Conservation (phyloP, 2,113 vertebrate species). For the Apaloderma vittatum region DNA sequence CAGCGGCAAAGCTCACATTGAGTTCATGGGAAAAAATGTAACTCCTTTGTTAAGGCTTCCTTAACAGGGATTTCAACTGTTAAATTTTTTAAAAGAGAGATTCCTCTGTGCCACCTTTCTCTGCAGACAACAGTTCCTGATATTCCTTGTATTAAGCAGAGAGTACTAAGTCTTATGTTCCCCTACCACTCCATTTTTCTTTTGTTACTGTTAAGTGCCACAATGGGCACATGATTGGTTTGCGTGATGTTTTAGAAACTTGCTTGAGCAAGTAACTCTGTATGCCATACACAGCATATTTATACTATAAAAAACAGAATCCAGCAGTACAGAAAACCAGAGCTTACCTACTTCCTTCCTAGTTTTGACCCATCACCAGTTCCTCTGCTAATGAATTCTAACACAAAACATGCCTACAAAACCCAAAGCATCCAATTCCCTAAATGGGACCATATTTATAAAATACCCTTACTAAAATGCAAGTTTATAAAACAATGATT, state of each 20-base stretch:
- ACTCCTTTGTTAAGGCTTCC: background rate
- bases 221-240: background rate
- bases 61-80: background rate
- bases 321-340: background rate
- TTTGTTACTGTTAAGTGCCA: background rate
- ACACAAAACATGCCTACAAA: slow-evolving; percentile 20
- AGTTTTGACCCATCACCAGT: background rate
- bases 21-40: background rate
- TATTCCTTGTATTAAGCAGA: background rate
- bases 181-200: background rate
- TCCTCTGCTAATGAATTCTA: slow-evolving; percentile 24
- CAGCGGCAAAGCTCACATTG: slow-evolving; percentile 28
- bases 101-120: background rate
- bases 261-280: background rate
- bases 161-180: background rate
- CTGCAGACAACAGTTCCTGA: background rate
- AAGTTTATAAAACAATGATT: slow-evolving; percentile 20
- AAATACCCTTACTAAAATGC: background rate
- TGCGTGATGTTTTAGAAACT: background rate
- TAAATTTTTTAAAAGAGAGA: background rate
- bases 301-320: background rate
- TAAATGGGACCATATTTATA: slow-evolving; percentile 16
- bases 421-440: background rate
- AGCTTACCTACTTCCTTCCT: background rate
- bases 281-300: background rate